Evolutionary conservation across 2,888 invertebrate species (phyloP).

Genomic region (Alentia gelatinosa): DNA sequence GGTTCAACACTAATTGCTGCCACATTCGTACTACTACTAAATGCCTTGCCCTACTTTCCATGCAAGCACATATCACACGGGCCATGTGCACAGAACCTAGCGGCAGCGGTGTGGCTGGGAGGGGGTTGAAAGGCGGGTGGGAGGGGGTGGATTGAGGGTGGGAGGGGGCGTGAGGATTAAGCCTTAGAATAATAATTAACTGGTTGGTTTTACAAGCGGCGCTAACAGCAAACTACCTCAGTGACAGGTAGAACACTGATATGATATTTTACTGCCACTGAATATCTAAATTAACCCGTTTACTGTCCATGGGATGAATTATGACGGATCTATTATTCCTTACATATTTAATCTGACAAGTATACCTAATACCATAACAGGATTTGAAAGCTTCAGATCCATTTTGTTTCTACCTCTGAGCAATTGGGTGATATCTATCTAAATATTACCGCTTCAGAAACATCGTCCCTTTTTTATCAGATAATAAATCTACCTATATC

Average conservation of each 20-base stretch:
- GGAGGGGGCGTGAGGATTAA: not conserved
- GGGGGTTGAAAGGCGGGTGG: not conserved
- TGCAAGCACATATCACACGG: slow-evolving; percentile 4
- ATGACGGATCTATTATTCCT: no score
- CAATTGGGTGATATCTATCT: no score
- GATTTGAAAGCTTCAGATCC: no score
- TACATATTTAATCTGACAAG: no score
- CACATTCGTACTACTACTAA: not conserved
- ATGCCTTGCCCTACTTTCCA: slow-evolving; percentile 1
- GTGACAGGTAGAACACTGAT: not conserved
- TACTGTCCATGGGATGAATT: no score
- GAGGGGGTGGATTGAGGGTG: not conserved
- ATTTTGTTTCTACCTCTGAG: no score
- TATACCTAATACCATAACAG: no score
- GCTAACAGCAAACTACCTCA: not conserved
- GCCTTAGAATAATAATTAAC: slow-evolving; percentile 44
- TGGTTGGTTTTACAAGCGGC: not conserved
- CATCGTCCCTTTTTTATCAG: no score
- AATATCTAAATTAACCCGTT: no score
- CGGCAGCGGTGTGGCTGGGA: not conserved
- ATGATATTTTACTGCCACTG: not conserved
- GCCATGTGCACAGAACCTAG: not conserved
- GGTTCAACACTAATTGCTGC: not conserved
- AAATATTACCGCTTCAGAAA: no score
- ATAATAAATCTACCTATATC: no score